Base-by-base conservation (phyloP, 2,888 invertebrate genomes). In the Tethea ocularis region DNA sequence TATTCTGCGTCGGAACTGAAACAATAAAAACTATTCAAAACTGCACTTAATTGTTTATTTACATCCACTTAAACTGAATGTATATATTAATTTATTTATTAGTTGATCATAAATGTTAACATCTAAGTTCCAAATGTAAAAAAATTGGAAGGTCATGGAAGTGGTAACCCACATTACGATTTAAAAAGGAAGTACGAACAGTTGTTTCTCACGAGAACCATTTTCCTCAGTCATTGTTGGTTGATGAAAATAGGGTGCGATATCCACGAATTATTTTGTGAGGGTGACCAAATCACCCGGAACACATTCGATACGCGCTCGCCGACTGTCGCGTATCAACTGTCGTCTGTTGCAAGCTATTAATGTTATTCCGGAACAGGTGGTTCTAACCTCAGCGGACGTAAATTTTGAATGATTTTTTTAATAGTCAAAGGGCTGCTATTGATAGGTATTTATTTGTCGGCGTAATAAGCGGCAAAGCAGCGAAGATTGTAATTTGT, bases 1-100 rank as follows among this genome's bases (percentile, higher is more conserved):
- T 90, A 91, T 65, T 89, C 91, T 66, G 86, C 86, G 78, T 90
- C 89, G 73, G 79, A 88, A 86, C 92, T 92, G 89, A 15, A 72
- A 89, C 81, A 46, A 46, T 41, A 41, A 76, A 83, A 79, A 79
- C 33, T 17, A n/a, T 53, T 29, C 1, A 33, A 33, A 36, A 46
- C 17, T 46, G 20, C 46, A 46, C 20, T 46, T 33, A 13, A 54
- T 5, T 26, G 13, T 11, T 22, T 11, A n/a, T 4, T 2, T 11
- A 29, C 17, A 17, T 11, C 15, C 5, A 20, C 29, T 33, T 33
- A 20, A 6, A 38, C 38, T 1, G 38, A 38, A 7, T 10, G 1
- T 38, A 13, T n/a, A 38, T 6, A 1, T 6, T 0, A n/a, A 10
- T 38, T 33, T 13, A 38, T 4, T 36, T 3, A 15, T 15, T 15